Conservation (phyloP, 2,797 vertebrate species). For the Siniperca undulata region DNA sequence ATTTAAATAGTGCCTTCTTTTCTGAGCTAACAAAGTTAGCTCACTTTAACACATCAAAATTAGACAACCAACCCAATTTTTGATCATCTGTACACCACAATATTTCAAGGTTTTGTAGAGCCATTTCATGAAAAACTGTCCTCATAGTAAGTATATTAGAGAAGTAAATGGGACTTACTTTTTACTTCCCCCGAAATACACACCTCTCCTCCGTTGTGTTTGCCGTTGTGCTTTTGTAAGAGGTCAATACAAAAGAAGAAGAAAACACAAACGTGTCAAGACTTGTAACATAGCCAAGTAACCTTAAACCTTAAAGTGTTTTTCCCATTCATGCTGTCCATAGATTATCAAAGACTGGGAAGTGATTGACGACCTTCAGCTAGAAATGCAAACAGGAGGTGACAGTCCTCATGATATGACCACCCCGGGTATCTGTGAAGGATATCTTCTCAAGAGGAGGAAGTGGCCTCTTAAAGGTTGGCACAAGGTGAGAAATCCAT, state of each 20-base stretch:
- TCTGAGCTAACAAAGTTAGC: no score
- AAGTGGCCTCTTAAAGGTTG: constrained; percentile 98
- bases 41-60: no score
- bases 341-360: constrained; percentile 95
- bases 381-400: constrained; percentile 59
- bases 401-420: constrained; percentile 75
- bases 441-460: constrained; percentile 94
- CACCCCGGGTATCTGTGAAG: constrained; percentile 88
- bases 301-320: neutral
- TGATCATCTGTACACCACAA: no score
- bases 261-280: no score
- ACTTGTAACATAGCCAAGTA: neutral
- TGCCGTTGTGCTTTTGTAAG: neutral
- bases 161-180: neutral
- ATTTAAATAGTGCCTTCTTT: no score
- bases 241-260: neutral
- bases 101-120: neutral
- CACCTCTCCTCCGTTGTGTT: neutral
- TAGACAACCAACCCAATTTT: no score
- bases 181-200: neutral
- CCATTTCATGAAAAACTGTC: neutral
- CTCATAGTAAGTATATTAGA: neutral
- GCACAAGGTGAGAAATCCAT: constrained; percentile 90
- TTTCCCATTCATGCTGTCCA: neutral
- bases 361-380: constrained; percentile 88